Evolutionary conservation across 2,888 invertebrate genomes (phyloP).

Genomic region (Gymnosoma rotundatum): DNA sequence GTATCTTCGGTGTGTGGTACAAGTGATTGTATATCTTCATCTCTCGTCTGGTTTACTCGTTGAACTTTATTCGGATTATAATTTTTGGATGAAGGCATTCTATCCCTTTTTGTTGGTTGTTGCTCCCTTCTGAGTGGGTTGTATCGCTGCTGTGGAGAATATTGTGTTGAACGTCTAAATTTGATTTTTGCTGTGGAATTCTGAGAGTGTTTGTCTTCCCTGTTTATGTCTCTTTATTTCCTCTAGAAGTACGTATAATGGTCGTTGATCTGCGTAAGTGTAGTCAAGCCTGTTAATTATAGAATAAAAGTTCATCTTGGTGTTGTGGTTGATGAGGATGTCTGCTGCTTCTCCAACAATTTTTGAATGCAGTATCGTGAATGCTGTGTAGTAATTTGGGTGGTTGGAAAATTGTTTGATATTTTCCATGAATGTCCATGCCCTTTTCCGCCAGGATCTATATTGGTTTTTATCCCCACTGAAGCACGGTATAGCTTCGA

Average conservation of each 20-base stretch:
- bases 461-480: conserved; percentile 33
- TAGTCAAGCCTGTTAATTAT: conserved; percentile 1
- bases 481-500: conserved; percentile 33
- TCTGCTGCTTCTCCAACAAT: no score
- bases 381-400: conserved; percentile 12
- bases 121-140: no score
- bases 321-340: no score
- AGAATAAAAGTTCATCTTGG: no score
- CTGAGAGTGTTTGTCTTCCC: no score
- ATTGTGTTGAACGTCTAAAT: conserved; percentile 9
- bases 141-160: neutral
- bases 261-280: conserved; percentile 31
- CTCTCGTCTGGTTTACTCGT: conserved; percentile 11
- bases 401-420: conserved; percentile 28
- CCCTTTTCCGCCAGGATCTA: conserved; percentile 41
- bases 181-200: neutral
- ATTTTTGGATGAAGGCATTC: conserved; percentile 1
- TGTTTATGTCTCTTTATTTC: no score
- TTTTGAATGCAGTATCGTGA: conserved; percentile 16
- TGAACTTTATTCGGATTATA: conserved; percentile 7
- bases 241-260: no score
- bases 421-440: conserved; percentile 28
- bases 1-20: neutral
- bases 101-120: neutral
- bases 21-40: neutral